Conservation (phyloP, 1,140 invertebrate genomes). For the Bombus haemorrhoidalis region DNA sequence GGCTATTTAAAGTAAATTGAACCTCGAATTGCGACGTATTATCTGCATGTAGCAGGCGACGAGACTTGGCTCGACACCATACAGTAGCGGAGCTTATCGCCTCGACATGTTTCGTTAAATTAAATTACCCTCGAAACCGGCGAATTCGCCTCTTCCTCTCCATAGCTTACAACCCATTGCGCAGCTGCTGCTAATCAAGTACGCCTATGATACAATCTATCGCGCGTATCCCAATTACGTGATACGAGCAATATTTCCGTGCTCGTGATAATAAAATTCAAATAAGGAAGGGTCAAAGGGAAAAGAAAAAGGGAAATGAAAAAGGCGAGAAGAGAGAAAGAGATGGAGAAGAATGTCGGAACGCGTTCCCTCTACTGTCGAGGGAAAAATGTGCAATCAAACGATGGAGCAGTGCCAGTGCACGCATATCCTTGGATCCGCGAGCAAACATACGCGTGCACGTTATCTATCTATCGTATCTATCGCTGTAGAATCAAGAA, state of each 20-base stretch:
- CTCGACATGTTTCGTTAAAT: slow-evolving; percentile 41
- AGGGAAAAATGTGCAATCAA: background rate
- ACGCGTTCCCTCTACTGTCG: slow-evolving; percentile 8
- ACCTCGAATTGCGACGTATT: slow-evolving; percentile 11
- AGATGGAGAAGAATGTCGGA: slow-evolving; percentile 2
- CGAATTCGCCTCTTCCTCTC: background rate
- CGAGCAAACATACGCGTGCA: slow-evolving; percentile 4
- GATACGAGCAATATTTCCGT: background rate
- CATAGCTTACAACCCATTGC: background rate
- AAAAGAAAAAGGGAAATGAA: background rate
- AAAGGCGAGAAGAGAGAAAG: background rate
- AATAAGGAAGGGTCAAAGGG: background rate
- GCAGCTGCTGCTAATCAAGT: slow-evolving; percentile 14
- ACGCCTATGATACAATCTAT: slow-evolving; percentile 15
- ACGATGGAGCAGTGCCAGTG: slow-evolving; percentile 38
- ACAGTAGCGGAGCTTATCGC: slow-evolving; percentile 24
- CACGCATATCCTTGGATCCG: slow-evolving; percentile 37
- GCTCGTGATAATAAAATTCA: background rate
- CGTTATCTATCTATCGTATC: background rate
- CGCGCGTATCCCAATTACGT: slow-evolving; percentile 11
- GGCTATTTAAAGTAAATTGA: slow-evolving; percentile 39
- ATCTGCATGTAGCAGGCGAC: slow-evolving; percentile 29
- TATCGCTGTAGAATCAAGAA: slow-evolving; percentile 31
- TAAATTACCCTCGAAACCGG: slow-evolving; percentile 20
- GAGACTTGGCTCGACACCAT: too few relatives aligned